Evolutionary conservation across 1,140 invertebrate genomes (phyloP), one percentile per base, ranked within the genome.

Genomic region (Dreissena polymorpha): DNA sequence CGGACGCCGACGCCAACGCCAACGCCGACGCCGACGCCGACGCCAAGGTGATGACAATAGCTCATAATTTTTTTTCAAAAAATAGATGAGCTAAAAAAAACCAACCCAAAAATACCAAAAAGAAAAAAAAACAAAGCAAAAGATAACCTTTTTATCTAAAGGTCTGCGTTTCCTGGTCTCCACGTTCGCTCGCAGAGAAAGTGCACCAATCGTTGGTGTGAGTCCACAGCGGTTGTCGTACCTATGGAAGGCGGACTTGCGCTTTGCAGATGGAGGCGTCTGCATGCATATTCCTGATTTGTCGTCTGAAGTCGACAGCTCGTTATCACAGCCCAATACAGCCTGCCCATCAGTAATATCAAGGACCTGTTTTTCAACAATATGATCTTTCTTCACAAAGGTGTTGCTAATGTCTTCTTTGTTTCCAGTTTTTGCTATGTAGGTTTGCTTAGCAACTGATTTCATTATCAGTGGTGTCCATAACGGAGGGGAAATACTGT

Each of bases 401-500:
- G 60, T 53, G 25, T 39, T 68, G 51, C 63, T 49, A 67, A 23
- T 23, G 12, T 53, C 67, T 53, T 27, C 55, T 69, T 78, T 78
- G 75, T 49, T 49, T 23, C 51, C 23, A 78, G 55, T 29, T 10
- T 77, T 68, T 6, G 16, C 63, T 16, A 50, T 8, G 18, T 29
- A 25, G 18, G 71, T 55, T 29, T 65, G 68, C 78, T 73, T 81
- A 53, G 78, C 78, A 71, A 81, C 70, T 16, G 69, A 60, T 72
- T 81, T 81, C 78, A 81, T 72, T 18, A 70, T 70, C 70, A 81
- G 78, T 53, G 78, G 78, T 72, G 78, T 81, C 78, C 78, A 81
- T 65, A 81, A 63, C 50, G 78, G 78, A 3, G 57, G 57, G 39
- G 39, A 39, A 39, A 39, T 39, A 39, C 39, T 39, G 39, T 39